Conservation (phyloP, 2,797 vertebrate genomes). For the Nyctalus aviator region DNA sequence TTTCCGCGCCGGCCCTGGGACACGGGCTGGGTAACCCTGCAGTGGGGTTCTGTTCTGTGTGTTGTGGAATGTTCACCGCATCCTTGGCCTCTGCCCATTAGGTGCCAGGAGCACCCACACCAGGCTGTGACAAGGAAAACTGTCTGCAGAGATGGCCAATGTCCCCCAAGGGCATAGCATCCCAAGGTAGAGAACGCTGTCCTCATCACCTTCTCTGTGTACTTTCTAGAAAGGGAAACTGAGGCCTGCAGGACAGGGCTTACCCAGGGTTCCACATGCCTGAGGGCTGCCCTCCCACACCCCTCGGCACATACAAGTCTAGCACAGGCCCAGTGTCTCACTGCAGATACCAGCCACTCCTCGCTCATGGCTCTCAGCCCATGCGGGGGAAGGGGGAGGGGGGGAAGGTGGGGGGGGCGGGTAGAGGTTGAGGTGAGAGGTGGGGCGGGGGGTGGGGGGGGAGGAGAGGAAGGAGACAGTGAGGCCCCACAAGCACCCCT, state of each 20-base stretch:
- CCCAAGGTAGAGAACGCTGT: not conserved
- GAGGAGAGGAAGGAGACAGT: not conserved
- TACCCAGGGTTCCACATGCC: not conserved
- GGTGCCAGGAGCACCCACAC: not conserved
- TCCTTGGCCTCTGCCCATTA: not conserved
- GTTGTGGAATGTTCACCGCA: not conserved
- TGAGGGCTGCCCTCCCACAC: not conserved
- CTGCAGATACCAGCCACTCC: too few relatives aligned
- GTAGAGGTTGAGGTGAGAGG: too few relatives aligned
- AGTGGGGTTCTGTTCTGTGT: not conserved
- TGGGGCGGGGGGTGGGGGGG: too few relatives aligned
- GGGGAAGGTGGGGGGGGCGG: rapidly evolving
- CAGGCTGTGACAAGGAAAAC: not conserved
- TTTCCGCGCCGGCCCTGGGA: not conserved
- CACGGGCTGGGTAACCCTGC: not conserved
- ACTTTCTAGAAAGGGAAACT: not conserved
- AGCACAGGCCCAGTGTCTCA: not conserved
- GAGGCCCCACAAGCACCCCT: too few relatives aligned
- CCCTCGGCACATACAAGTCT: not conserved
- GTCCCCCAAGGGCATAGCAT: not conserved
- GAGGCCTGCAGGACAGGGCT: not conserved
- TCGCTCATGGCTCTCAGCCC: not conserved
- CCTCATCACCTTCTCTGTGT: not conserved
- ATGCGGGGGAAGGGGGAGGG: rapidly evolving
- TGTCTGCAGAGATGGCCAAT: not conserved